Evolutionary conservation across 2,888 invertebrate genomes (phyloP), one percentile per base, ranked within the genome.

Genomic region (Conchocele bisecta): DNA sequence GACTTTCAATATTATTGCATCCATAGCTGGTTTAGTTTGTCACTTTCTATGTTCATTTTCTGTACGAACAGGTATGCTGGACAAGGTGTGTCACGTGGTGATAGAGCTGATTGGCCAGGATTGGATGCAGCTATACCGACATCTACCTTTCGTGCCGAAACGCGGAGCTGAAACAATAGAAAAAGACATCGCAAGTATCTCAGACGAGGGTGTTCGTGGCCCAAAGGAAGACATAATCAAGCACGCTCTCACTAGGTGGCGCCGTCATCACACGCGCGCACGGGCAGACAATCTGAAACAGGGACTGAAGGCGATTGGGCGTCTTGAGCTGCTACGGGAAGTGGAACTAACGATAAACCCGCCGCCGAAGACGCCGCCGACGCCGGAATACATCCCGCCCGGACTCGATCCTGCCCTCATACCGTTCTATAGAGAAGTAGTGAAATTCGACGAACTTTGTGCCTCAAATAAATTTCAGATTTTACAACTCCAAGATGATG

Each of bases 81-180:
- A 84, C 46, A 83, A 79, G 58, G 85, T 83, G 1, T 88, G 88
- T 66, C 71, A 63, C 13, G 68, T 83, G 5, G 82, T 88, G 0
- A 69, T 82, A 11, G 56, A 66, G 4, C 51, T 77, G 28, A 84
- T 89, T 24, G 85, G 84, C 20, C 77, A 76, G 20, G 88, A 89
- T 60, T 88, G 89, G 88, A 79, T 83, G 39, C 53, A 82, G 28
- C 72, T 89, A 22, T 89, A 89, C 64, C 81, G 87, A 2, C 75
- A 81, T 20, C 79, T 89, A 13, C 87, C 86, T 3, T 89, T 89
- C 79, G 65, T 81, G 58, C 89, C 89, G 22, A 67, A 74, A 48
- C 79, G 89, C 37, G 89, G 89, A 15, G 60, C 75, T 13, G 80
- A 83, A 31, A 87, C 84, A 3, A 84, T 88, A 51, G 87, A 87